Conservation (phyloP, 2,797 vertebrate genomes). For the Cuculus canorus region DNA sequence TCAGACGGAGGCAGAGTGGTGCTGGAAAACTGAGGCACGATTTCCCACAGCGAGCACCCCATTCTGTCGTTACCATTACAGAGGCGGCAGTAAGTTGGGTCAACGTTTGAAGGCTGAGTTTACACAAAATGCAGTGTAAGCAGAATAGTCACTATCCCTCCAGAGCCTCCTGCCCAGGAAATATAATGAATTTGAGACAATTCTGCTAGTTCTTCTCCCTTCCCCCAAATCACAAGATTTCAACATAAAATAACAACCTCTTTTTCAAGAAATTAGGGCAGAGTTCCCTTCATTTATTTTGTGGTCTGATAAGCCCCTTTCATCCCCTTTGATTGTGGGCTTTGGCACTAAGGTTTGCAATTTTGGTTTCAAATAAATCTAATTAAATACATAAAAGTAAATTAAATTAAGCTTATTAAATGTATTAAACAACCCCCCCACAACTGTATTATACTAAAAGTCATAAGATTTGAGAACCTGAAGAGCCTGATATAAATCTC, state of each 20-base stretch:
- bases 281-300: not conserved
- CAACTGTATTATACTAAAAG: not conserved
- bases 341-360: not conserved
- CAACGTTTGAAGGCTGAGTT: rapidly evolving
- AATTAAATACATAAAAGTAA: not conserved
- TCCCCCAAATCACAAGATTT: not conserved
- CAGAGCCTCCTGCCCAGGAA: not conserved
- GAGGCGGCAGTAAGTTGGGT: rapidly evolving
- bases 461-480: not conserved
- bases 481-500: not conserved
- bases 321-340: rapidly evolving
- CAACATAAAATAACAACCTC: not conserved
- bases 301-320: not conserved
- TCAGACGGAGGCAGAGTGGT: not conserved
- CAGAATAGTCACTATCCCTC: not conserved
- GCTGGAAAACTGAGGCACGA: not conserved
- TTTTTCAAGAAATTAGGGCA: not conserved
- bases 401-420: not conserved
- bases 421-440: not conserved
- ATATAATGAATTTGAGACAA: not conserved
- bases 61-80: rapidly evolving
- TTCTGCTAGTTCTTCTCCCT: not conserved
- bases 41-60: not conserved
- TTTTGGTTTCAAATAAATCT: not conserved
- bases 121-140: not conserved